Percentiles rank a stretch among this genome's conserved stretches.
These are phyloP conservation scores for Halichondria panicea DNA, from an alignment of 37 sponge, comb jelly and placozoan genomes.

Conservation along the genomic window DNA sequence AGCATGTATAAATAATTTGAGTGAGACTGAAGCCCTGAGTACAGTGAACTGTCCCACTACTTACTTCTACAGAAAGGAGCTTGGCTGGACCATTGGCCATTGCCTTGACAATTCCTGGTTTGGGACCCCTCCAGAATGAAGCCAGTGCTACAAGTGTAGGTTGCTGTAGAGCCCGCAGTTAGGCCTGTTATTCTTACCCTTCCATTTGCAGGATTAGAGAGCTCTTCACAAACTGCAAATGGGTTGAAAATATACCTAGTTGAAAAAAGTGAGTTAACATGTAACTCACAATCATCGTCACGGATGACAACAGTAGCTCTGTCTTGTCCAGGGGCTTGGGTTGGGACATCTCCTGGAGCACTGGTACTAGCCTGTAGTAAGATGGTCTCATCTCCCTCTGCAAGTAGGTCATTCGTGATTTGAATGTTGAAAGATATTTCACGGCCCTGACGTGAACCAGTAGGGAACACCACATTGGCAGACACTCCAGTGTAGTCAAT, in stretches of 20 bases:
- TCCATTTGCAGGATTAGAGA: slow-evolving; percentile 31
- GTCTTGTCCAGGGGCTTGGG: no score
- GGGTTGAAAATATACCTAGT: not conserved
- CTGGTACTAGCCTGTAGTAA: no score
- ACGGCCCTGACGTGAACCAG: no score
- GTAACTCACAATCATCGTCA: not conserved
- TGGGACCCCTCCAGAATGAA: slow-evolving; percentile 30
- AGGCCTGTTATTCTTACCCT: not conserved
- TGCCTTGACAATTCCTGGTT: slow-evolving; percentile 25
- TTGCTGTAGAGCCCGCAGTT: slow-evolving; percentile 19
- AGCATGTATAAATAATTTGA: not conserved
- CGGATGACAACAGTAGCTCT: no score
- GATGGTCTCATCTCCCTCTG: no score
- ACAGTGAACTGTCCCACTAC: not conserved
- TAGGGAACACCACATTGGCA: no score
- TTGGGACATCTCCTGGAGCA: no score
- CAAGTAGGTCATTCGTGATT: no score
- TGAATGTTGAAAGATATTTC: no score
- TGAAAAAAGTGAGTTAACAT: not conserved
- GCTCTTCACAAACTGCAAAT: slow-evolving; percentile 16
- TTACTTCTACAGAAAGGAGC: slow-evolving; percentile 57
- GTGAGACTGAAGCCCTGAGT: not conserved
- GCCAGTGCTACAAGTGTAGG: slow-evolving; percentile 51
- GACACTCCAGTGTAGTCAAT: no score
- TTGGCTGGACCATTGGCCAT: slow-evolving; percentile 40